These are phyloP conservation scores for Sarcoramphus papa DNA, from an alignment of 2,797 vertebrate species.

Conservation along the genomic window DNA sequence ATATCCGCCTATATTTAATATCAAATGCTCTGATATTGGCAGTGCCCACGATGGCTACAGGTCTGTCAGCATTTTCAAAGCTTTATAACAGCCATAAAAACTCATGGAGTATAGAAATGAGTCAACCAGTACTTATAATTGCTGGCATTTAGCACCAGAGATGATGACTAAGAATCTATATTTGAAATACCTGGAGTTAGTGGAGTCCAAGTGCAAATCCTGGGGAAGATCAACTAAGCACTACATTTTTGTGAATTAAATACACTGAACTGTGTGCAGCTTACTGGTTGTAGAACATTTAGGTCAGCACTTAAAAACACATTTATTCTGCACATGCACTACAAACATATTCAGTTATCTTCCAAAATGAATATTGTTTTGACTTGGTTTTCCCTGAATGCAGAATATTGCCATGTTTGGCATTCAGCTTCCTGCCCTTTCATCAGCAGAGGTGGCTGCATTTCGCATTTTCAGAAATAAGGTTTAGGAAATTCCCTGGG, in stretches of 20 bases:
- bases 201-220: conserved; percentile 25
- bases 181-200: conserved; percentile 46
- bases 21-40: not conserved
- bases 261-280: not conserved
- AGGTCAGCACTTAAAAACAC: not conserved
- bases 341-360: not conserved
- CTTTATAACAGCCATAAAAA: conserved; percentile 43
- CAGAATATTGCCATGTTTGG: not conserved
- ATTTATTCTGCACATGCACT: not conserved
- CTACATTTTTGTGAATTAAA: not conserved
- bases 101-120: conserved; percentile 31
- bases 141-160: conserved; percentile 31
- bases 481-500: not conserved
- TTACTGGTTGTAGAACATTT: not conserved
- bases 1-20: conserved; percentile 24
- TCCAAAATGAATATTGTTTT: not conserved
- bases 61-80: conserved; percentile 47
- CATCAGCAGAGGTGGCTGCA: not conserved
- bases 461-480: not conserved
- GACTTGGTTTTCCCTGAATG: not conserved
- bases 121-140: conserved; percentile 54
- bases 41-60: not conserved
- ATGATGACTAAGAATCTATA: conserved; percentile 55
- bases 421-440: not conserved
- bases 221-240: not conserved